Evolutionary conservation across 2,888 invertebrate species (phyloP).

Genomic region (Mythimna albipuncta): DNA sequence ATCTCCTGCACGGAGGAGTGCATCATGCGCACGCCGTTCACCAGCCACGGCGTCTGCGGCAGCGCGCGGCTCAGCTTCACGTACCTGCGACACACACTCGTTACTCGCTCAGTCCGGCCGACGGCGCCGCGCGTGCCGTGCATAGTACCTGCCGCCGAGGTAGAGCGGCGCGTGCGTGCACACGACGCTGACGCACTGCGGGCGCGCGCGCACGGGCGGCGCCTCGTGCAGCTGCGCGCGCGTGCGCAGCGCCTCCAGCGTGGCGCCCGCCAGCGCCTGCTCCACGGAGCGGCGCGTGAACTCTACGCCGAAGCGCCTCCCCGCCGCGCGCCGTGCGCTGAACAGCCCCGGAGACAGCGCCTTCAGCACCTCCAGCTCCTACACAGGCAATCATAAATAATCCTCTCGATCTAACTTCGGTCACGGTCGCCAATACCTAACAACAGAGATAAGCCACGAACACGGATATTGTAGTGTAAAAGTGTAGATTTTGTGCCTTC

Average conservation of each 20-base stretch:
- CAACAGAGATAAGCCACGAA: too few species aligned
- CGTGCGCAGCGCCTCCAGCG: slow-evolving; percentile 72
- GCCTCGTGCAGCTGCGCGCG: slow-evolving; percentile 77
- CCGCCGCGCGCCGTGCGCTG: slow-evolving; percentile 75
- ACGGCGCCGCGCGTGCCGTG: neutral
- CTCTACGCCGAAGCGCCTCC: slow-evolving; percentile 84
- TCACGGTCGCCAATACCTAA: too few species aligned
- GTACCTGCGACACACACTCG: slow-evolving; percentile 92
- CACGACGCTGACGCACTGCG: slow-evolving; percentile 91
- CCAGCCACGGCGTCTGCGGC: slow-evolving; percentile 98
- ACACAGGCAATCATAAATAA: neutral
- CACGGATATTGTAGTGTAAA: too few species aligned
- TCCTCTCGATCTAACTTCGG: neutral
- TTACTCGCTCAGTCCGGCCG: neutral
- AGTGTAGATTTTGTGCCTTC: too few species aligned
- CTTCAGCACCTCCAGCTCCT: slow-evolving; percentile 84
- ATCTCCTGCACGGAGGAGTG: slow-evolving; percentile 98
- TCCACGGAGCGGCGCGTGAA: slow-evolving; percentile 93
- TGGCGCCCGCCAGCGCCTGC: slow-evolving; percentile 86
- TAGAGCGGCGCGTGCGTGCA: slow-evolving; percentile 74
- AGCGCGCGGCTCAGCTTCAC: slow-evolving; percentile 95
- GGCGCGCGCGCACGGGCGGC: slow-evolving; percentile 77
- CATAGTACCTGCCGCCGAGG: slow-evolving; percentile 82
- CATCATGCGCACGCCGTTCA: slow-evolving; percentile 94
- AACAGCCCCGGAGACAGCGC: slow-evolving; percentile 85